These are phyloP conservation scores for Diarsia brunnea DNA, from an alignment of 2,888 invertebrate species.

Conservation along the genomic window DNA sequence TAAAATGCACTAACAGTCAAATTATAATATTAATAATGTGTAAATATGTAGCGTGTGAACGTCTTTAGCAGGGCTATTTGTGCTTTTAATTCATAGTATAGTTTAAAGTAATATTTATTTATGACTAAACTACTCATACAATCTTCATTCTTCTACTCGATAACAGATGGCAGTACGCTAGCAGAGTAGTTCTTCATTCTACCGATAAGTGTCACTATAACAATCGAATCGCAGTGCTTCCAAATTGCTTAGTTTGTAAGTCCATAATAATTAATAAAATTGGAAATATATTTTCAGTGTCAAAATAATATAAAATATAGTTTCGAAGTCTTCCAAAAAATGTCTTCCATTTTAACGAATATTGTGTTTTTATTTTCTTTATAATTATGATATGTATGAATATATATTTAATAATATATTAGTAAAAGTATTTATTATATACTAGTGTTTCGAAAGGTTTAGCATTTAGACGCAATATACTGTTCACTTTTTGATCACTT, in stretches of 20 bases:
- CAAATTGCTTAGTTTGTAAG: conserved; percentile 61
- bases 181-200: conserved; percentile 41
- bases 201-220: conserved; percentile 51
- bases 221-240: conserved; percentile 72
- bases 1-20: conserved; percentile 82
- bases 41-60: conserved; percentile 81
- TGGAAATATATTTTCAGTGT: conserved; percentile 87
- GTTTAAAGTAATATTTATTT: neutral
- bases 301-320: conserved; percentile 69
- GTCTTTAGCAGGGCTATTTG: conserved; percentile 32
- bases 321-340: conserved; percentile 76
- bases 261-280: conserved; percentile 9
- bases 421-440: conserved; percentile 46
- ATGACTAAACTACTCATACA: neutral
- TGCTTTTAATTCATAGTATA: neutral
- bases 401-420: conserved; percentile 64
- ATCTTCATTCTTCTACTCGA: conserved; percentile 52
- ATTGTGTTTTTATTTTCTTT: conserved; percentile 57
- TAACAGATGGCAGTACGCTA: conserved; percentile 67
- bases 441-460: conserved; percentile 68
- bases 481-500: conserved; percentile 79
- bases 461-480: conserved; percentile 82
- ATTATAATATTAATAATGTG: conserved; percentile 81
- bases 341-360: conserved; percentile 71
- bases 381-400: conserved; percentile 51